phyloP scores from a whole-genome alignment of 2,113 vertebrate genomes.

The Amblyornis subalaris region DNA sequence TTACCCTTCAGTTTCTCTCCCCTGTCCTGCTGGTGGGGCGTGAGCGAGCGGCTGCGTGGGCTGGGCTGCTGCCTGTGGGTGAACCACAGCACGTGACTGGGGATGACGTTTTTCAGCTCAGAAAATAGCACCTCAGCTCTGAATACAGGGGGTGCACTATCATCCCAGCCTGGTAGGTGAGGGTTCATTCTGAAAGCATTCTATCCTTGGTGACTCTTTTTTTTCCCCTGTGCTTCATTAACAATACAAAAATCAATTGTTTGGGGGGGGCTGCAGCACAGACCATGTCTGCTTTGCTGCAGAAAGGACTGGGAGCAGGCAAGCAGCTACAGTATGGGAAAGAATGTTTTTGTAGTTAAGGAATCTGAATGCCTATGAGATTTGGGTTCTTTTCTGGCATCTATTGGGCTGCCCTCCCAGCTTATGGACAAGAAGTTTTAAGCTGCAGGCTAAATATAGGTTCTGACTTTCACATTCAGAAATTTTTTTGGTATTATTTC shows the following conservation, averaged over 20 bases:
- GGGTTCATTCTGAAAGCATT: background rate
- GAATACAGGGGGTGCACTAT: too few species aligned
- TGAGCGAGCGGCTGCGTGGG: accelerated
- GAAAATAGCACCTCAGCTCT: background rate
- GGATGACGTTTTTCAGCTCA: background rate
- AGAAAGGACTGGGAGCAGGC: background rate
- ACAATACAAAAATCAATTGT: background rate
- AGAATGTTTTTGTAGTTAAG: background rate
- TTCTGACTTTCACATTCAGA: background rate
- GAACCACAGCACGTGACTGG: background rate
- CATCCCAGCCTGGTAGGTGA: background rate
- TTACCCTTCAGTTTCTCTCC: background rate
- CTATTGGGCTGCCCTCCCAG: background rate
- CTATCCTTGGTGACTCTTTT: background rate
- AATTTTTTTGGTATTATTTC: background rate
- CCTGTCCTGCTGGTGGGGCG: background rate
- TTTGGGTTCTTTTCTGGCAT: background rate
- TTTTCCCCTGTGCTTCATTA: background rate
- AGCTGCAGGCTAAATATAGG: background rate
- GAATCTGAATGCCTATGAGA: background rate
- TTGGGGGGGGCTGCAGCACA: background rate
- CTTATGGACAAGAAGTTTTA: background rate
- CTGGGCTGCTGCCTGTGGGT: background rate
- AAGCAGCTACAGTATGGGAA: background rate
- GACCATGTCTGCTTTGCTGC: background rate